Base-by-base conservation (phyloP, 2,888 invertebrate genomes). In the Oeneis ivallda region DNA sequence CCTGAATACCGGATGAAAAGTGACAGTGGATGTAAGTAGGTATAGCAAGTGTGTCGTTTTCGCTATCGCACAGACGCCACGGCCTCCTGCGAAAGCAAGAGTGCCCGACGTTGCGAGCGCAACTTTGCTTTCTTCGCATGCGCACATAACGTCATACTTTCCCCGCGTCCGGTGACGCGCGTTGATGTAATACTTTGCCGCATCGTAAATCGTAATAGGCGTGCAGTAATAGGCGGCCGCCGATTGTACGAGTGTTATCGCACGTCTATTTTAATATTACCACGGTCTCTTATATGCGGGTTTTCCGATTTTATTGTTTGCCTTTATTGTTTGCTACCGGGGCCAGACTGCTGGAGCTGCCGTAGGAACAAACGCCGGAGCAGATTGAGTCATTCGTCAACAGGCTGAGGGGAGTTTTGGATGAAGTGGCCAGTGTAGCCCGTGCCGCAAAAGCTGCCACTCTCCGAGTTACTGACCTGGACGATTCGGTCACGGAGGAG, bases 81-180 rank as follows among this genome's bases (percentile, higher is more conserved):
- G 90, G 79, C 91, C 91, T 84, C 87, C 75, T 75, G 79, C 83
- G 88, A 91, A 91, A 90, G 84, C 84, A 90, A 91, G 79, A 91
- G 75, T 76, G 72, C 72, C 76, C 78, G 67, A 77, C 87, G 82
- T 78, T 87, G 89, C 87, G 82, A 81, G 87, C 89, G 88, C 89
- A 87, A 76, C 80, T 78, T 76, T 87, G 85, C 91, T 90, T 89
- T 91, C 90, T 90, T 89, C 82, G 85, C 82, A 82, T 83, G 86
- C 83, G 76, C 78, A 76, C 71, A 68, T 83, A 85, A 88, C 91
- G 89, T 90, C 89, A 89, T 75, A 86, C 91, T 91, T 90, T 91
- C 91, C 82, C 87, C 75, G 74, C 77, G 76, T 74, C 71, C 82
- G 80, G 77, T 88, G 90, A 89, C 88, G 87, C 79, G 79, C 74